phyloP scores from a whole-genome alignment of 2,113 vertebrate genomes.

The Thunnus maccoyii region DNA sequence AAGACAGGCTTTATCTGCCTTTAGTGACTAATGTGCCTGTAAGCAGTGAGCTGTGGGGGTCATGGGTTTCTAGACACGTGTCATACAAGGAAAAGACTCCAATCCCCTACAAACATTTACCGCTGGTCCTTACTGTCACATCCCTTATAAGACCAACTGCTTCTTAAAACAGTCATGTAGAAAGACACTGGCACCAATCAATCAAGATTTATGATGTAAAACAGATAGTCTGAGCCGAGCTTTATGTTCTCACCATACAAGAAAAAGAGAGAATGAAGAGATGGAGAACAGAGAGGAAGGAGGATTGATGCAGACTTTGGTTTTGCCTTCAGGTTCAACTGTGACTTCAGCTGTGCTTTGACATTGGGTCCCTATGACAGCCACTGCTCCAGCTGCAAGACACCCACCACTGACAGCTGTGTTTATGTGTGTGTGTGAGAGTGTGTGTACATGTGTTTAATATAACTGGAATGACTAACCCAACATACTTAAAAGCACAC shows the following conservation, averaged over 20 bases:
- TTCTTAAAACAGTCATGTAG: constrained; percentile 8
- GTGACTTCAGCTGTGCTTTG: constrained; percentile 61
- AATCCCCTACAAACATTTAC: constrained; percentile 45
- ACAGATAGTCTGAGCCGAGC: background rate
- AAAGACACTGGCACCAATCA: constrained; percentile 20
- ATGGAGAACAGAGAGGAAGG: constrained; percentile 9
- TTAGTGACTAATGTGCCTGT: constrained; percentile 66
- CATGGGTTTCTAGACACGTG: constrained; percentile 57
- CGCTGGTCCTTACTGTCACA: constrained; percentile 31
- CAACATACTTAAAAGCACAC: constrained; percentile 1
- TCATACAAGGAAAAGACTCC: constrained; percentile 51
- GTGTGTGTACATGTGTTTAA: constrained; percentile 16
- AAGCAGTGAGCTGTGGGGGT: constrained; percentile 37
- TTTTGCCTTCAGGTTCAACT: constrained; percentile 54
- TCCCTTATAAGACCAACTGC: constrained; percentile 6
- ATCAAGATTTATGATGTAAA: background rate
- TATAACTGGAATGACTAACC: constrained; percentile 37
- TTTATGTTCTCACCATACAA: background rate
- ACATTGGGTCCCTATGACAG: constrained; percentile 66
- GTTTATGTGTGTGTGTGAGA: constrained; percentile 27
- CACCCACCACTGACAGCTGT: constrained; percentile 49
- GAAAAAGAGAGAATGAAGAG: constrained; percentile 26
- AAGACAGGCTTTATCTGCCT: constrained; percentile 34
- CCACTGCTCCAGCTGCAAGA: constrained; percentile 60
- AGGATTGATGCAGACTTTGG: constrained; percentile 44